A percentile compares a stretch with the other conserved stretches of the same genome.
Conservation (phyloP, 2,888 invertebrate genomes). For the Troglohyphantes excavatus region DNA sequence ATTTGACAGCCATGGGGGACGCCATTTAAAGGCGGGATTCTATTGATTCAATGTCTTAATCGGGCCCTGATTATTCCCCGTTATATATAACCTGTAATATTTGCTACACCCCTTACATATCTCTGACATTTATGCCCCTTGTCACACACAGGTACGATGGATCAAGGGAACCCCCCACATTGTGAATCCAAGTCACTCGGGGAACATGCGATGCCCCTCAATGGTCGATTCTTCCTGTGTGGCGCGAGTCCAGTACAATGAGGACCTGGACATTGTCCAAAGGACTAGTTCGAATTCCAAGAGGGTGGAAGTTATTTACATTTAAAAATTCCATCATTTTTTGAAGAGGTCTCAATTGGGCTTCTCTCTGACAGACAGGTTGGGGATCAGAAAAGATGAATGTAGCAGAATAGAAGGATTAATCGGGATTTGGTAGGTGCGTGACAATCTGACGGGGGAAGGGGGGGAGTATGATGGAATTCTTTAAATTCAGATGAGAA, state of each 20-base stretch:
- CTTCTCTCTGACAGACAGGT: conserved; percentile 12
- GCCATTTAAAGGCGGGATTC: too few relatives aligned
- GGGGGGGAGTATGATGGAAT: conserved; percentile 4
- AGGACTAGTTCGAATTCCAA: conserved; percentile 32
- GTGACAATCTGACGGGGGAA: too few relatives aligned
- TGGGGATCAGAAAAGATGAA: conserved; percentile 11
- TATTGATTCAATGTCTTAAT: too few relatives aligned
- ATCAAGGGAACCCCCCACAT: conserved; percentile 18
- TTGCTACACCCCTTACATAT: neutral
- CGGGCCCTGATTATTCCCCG: too few relatives aligned
- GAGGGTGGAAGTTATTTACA: conserved; percentile 38
- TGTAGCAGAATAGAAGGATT: conserved; percentile 41
- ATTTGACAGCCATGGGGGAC: too few relatives aligned
- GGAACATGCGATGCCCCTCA: conserved; percentile 36
- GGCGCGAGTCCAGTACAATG: conserved; percentile 16
- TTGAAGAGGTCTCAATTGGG: conserved; percentile 27
- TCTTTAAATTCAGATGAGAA: neutral
- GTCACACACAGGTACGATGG: neutral
- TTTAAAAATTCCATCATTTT: conserved; percentile 51
- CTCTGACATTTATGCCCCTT: conserved; percentile 51
- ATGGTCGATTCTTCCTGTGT: conserved; percentile 19
- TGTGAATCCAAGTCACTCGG: conserved; percentile 66
- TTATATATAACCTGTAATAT: neutral
- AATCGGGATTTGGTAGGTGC: neutral
- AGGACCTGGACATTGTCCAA: neutral